Evolutionary conservation across 2,113 vertebrate genomes (phyloP).

Genomic region (Charadrius vociferus): DNA sequence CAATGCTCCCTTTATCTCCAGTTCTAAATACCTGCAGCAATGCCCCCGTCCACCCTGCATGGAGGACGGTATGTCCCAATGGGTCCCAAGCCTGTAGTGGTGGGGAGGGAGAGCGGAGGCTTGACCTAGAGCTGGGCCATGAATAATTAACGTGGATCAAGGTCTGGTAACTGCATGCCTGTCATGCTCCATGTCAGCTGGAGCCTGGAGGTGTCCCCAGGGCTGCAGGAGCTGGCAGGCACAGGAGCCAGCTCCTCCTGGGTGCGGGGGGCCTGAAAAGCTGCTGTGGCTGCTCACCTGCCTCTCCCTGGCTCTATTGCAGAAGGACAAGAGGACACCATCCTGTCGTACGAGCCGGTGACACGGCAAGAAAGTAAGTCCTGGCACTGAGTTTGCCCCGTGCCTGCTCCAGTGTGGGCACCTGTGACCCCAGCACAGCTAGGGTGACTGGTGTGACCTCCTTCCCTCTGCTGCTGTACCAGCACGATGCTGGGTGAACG

Average conservation of each 20-base stretch:
- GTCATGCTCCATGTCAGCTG: background rate
- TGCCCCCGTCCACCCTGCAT: background rate
- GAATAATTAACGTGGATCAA: background rate
- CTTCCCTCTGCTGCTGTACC: background rate
- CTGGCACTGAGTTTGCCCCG: background rate
- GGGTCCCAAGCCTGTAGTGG: rapidly evolving
- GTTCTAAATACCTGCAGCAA: background rate
- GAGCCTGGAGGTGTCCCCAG: background rate
- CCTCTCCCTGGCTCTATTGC: conserved; percentile 54
- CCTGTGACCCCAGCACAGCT: background rate
- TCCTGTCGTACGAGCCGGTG: conserved; percentile 96
- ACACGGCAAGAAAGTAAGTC: conserved; percentile 98
- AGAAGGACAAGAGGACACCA: conserved; percentile 98
- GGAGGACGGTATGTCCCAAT: rapidly evolving
- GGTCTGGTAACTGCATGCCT: background rate
- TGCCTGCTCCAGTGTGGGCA: rapidly evolving
- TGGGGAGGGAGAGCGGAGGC: background rate
- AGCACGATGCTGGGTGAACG: rapidly evolving
- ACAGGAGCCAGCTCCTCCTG: background rate
- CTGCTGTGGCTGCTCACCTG: background rate
- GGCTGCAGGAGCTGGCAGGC: background rate
- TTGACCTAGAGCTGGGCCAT: background rate
- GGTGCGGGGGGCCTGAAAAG: background rate
- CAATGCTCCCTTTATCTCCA: background rate
- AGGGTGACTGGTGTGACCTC: rapidly evolving